Evolutionary conservation across 2,888 invertebrate genomes (phyloP).

Genomic region (Sesia bembeciformis): DNA sequence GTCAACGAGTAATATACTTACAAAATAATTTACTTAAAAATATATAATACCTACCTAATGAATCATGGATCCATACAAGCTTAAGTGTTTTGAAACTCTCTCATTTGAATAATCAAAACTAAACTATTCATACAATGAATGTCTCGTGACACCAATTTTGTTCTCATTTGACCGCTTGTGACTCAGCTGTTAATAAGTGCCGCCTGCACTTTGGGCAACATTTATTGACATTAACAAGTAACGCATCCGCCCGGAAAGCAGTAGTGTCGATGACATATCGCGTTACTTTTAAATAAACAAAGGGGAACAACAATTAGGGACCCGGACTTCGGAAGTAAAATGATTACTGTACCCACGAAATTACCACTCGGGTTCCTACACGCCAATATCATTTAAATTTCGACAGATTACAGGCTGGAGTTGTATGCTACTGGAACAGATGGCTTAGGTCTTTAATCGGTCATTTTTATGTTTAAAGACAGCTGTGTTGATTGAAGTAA

Average conservation of each 20-base stretch:
- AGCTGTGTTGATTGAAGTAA: slow-evolving; percentile 1
- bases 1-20: too few relatives aligned
- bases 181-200: slow-evolving; percentile 58
- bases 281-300: slow-evolving; percentile 62
- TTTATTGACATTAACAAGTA: slow-evolving; percentile 67
- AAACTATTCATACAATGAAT: background rate
- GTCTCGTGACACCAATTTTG: background rate
- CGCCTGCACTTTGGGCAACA: slow-evolving; percentile 44
- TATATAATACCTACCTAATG: too few relatives aligned
- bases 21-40: too few relatives aligned
- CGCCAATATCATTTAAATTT: background rate
- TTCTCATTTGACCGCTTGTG: slow-evolving; percentile 22
- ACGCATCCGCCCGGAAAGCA: slow-evolving; percentile 51
- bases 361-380: background rate
- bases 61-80: too few relatives aligned
- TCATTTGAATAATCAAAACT: background rate
- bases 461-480: background rate
- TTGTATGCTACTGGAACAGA: background rate
- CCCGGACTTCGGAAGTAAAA: slow-evolving; percentile 22
- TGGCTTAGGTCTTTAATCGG: background rate
- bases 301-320: slow-evolving; percentile 60
- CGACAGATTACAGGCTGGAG: background rate
- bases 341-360: background rate
- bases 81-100: background rate
- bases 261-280: slow-evolving; percentile 53